A percentile compares a stretch with the other conserved stretches of the same genome.
Conservation (phyloP, 37 sponge, comb jelly and placozoan genomes). For the Agelas oroides region DNA sequence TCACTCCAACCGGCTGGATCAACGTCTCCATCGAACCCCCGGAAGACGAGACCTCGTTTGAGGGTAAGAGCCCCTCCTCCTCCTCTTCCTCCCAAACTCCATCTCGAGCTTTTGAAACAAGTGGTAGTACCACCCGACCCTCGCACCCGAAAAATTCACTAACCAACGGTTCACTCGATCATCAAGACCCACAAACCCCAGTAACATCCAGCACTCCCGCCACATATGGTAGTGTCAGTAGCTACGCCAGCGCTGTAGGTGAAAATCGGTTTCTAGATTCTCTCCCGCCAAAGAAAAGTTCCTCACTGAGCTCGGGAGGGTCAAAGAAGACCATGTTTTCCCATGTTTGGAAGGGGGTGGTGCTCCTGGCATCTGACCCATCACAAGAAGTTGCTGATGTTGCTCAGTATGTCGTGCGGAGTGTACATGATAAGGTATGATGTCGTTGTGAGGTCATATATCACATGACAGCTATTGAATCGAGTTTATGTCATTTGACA, state of each 20-base stretch:
- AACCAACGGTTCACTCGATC: neutral
- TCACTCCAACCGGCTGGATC: conserved; percentile 82
- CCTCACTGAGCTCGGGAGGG: conserved; percentile 18
- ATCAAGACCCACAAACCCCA: neutral
- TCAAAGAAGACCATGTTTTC: conserved; percentile 17
- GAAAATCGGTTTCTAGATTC: conserved; percentile 33
- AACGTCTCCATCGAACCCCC: conserved; percentile 57
- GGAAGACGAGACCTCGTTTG: conserved; percentile 25
- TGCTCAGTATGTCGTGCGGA: conserved; percentile 55
- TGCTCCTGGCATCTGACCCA: conserved; percentile 70
- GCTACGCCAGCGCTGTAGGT: conserved; percentile 2
- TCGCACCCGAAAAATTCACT: neutral
- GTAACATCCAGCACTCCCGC: neutral
- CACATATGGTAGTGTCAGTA: no score
- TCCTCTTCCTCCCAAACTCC: neutral
- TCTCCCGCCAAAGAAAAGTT: conserved; percentile 36
- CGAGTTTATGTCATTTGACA: no score
- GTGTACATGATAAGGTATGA: conserved; percentile 63
- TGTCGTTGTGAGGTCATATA: neutral
- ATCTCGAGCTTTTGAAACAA: no score
- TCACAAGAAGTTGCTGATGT: conserved; percentile 45
- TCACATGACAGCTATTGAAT: neutral
- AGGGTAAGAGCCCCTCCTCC: neutral
- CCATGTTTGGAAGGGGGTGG: conserved; percentile 63
- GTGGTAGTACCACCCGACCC: neutral